Percentiles rank a stretch among this genome's conserved stretches.
phyloP scores from a whole-genome alignment of 2,113 vertebrate species.

The Furnarius figulus region DNA sequence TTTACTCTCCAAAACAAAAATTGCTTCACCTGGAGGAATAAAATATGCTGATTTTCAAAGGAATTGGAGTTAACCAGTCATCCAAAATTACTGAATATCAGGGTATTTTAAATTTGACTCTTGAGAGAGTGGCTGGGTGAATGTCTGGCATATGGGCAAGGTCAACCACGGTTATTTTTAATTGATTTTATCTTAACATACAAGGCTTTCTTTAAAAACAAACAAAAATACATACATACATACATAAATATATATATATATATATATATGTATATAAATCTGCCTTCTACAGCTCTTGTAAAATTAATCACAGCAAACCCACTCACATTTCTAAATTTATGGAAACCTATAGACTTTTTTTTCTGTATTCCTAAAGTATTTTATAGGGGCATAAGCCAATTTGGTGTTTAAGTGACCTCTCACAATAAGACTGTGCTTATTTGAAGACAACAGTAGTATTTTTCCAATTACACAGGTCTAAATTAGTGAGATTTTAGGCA shows the following conservation, averaged over 20 bases:
- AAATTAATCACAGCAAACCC: neutral
- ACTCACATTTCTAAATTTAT: neutral
- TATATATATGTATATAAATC: too few relatives aligned
- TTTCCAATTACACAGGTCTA: neutral
- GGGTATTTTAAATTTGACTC: neutral
- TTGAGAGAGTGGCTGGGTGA: rapidly evolving
- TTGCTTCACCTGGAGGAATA: neutral
- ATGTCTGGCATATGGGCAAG: neutral
- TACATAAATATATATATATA: too few relatives aligned
- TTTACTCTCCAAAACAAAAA: neutral
- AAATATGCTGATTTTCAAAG: neutral
- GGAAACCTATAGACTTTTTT: neutral
- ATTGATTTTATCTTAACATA: neutral
- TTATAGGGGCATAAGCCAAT: neutral
- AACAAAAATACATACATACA: too few relatives aligned
- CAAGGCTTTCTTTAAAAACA: neutral
- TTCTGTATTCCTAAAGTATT: neutral
- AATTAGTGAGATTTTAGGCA: neutral
- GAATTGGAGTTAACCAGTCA: rapidly evolving
- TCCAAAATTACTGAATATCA: neutral
- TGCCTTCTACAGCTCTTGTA: neutral
- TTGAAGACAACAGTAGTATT: neutral
- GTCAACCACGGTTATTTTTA: neutral
- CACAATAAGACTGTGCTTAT: neutral
- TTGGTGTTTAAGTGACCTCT: neutral